Evolutionary conservation across 2,113 vertebrate genomes (phyloP), one percentile per base, ranked within the genome.

Genomic region (Chlamydotis undulata): DNA sequence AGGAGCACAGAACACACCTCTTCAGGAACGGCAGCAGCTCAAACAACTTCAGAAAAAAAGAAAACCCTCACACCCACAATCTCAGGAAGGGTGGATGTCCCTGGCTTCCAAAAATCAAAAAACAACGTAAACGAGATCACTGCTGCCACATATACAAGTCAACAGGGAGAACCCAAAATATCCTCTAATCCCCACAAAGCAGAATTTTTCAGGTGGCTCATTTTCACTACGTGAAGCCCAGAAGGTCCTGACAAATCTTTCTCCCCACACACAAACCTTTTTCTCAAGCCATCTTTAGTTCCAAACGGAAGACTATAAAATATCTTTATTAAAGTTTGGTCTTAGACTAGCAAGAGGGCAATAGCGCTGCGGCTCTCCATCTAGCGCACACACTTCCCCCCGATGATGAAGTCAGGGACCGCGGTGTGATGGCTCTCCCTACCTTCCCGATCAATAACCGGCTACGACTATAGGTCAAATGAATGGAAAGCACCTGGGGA

Each of bases 401-500:
- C 63, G 4, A 25, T 16, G 73, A 90, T 15, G 28, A 56, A 88
- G 31, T 4, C 4, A 52, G 61, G 71, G 82, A 89, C 64, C 56
- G 80, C 55, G n/a, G 43, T 12, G 41, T 8, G 78, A 89, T 67
- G 64, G 73, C 92, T 90, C 81, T 47, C 81, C 87, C 74, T 80
- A 91, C 74, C 93, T 79, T 45, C 68, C 60, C 73, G 93, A 96
- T 96, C 94, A 95, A 88, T 85, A 71, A 50, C 75, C 52, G 70
- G n/a, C 82, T 33, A 59, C 59, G 52, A n/a, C 93, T 78, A 77
- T 94, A 93, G 95, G 96, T 95, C 97, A 94, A n/a, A 83, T 31
- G 90, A 95, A 97, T 67, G 94, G 86, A 92, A 91, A 93, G 90
- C 91, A 97, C 96, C 96, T 96, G 97, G 96, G 92, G 94, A 97